Base-by-base conservation (phyloP, 2,797 vertebrate species). In the Catostomus latipinnis region DNA sequence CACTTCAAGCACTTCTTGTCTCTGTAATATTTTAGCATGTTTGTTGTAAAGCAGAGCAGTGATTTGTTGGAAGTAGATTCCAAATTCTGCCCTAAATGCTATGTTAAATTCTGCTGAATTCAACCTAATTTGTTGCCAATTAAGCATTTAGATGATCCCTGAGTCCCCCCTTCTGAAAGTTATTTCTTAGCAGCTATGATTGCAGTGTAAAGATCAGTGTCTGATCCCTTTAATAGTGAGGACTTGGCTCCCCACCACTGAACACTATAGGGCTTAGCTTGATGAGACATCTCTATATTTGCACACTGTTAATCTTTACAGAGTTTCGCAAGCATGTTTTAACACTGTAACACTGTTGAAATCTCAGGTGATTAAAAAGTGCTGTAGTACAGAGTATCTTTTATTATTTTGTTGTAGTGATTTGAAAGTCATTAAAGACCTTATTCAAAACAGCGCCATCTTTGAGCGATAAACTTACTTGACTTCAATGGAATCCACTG, bases 21-120 rank as follows among this genome's bases (percentile, higher is more conserved):
- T 8, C 12, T 65, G 18, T 61, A 77, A 68, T 22, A 6, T 8
- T 50, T 52, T 70, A 46, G 10, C 48, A 16, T 71, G 76, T 46
- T 71, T 78, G 11, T 63, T 62, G 11, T 46, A 63, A 70, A 71
- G n/a, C 57, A 45, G 57, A n/a, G 46, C 46, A 46, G 73, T 56
- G 45, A 58, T 58, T 14, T 49, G 45, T 34, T 16, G 53, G 8
- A 56, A 18, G 14, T 14, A 50, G 6, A 7, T 65, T 67, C 14
- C 10, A 8, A 34, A 53, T 62, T 46, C 43, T 46, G 13, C 6
- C n/a, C 16, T 16, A 67, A 0, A 48, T 67, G 22, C 22, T 22
- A 22, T 1, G 22, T 22, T 22, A 22, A 22, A 34, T 34, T 34
- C 34, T 52, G n/a, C 48, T 5, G 18, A 43, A 43, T 58, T 12